Evolutionary conservation across 2,888 invertebrate species (phyloP).

Genomic region (Oscheius sp.): DNA sequence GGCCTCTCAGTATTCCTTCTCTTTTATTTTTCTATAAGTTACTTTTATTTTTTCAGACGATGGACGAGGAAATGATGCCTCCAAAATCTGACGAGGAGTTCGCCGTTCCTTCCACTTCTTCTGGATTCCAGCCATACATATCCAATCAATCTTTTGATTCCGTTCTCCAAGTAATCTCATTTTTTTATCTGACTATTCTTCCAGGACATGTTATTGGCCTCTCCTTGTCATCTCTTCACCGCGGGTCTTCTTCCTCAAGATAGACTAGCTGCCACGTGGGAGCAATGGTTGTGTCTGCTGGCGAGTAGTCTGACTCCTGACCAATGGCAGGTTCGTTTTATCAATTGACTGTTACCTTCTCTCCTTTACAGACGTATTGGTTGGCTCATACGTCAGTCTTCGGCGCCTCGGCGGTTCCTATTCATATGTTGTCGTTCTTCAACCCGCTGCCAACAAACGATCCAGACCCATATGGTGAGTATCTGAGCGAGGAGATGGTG

Average conservation of each 20-base stretch:
- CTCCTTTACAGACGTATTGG: conserved; percentile 45
- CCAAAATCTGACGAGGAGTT: conserved; percentile 28
- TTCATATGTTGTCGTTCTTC: conserved; percentile 48
- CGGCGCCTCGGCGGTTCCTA: conserved; percentile 44
- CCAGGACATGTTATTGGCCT: conserved; percentile 46
- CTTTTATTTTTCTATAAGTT: not conserved
- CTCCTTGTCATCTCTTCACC: conserved; percentile 43
- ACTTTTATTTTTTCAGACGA: not conserved
- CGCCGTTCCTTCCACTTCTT: conserved; percentile 20
- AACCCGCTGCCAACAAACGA: not conserved
- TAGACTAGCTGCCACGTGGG: conserved; percentile 40
- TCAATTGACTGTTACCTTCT: too few relatives aligned
- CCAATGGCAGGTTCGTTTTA: conserved; percentile 51
- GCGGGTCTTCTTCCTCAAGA: conserved; percentile 23
- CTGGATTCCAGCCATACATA: conserved; percentile 21
- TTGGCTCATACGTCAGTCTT: conserved; percentile 43
- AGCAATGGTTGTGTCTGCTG: conserved; percentile 48
- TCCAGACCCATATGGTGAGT: conserved; percentile 28
- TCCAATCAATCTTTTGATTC: conserved; percentile 23
- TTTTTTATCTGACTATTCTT: conserved; percentile 4
- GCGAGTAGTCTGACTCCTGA: conserved; percentile 44
- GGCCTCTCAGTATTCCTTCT: too few relatives aligned
- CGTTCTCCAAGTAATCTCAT: conserved; percentile 18
- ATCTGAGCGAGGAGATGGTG: not conserved
- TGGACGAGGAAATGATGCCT: conserved; percentile 27